Conservation (phyloP, 2,797 vertebrate species). For the Echiichthys vipera region DNA sequence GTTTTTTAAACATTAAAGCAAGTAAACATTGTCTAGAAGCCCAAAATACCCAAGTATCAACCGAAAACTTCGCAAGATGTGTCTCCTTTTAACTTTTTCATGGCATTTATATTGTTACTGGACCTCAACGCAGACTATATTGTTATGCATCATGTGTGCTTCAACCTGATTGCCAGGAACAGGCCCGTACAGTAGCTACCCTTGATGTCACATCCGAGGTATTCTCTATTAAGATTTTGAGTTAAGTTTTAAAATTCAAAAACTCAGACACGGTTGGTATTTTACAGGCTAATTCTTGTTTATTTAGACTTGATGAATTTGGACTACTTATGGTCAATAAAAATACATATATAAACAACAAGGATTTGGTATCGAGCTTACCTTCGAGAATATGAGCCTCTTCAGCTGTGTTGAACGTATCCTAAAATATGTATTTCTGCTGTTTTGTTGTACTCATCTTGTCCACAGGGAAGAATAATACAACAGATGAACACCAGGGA, state of each 20-base stretch:
- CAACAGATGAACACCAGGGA: conserved; percentile 4
- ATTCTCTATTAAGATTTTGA: not conserved
- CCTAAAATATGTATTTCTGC: not conserved
- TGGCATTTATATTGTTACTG: not conserved
- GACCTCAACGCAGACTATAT: not conserved
- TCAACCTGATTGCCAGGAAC: not conserved
- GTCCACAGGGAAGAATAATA: conserved; percentile 37
- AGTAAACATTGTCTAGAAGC: too few relatives aligned
- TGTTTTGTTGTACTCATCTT: conserved; percentile 2
- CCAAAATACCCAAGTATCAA: too few relatives aligned
- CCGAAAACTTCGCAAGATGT: too few relatives aligned
- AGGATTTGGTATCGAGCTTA: not conserved
- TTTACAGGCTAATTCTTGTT: not conserved
- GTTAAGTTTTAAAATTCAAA: too few relatives aligned
- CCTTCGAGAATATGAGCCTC: not conserved
- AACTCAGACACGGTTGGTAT: not conserved
- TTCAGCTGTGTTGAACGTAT: not conserved
- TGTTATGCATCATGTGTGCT: not conserved
- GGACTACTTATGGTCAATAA: not conserved
- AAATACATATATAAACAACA: not conserved
- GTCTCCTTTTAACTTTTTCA: not conserved
- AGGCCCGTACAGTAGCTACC: not conserved
- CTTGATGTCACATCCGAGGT: not conserved
- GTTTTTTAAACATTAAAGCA: too few relatives aligned
- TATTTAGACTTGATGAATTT: not conserved